Evolutionary conservation across 2,888 invertebrate species (phyloP), one percentile per base, ranked within the genome.

Genomic region (Drosophila histrio): DNA sequence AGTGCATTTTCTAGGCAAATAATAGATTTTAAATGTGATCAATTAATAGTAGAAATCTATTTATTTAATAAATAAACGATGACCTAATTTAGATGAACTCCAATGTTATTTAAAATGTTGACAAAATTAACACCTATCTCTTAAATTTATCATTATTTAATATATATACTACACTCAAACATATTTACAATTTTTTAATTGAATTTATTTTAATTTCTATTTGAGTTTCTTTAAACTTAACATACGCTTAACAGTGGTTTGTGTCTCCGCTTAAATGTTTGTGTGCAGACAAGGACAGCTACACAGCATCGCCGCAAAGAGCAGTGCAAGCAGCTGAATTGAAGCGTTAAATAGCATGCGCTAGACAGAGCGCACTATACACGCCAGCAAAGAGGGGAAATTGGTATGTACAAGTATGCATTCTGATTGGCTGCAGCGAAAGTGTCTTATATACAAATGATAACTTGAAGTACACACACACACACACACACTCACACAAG

Each of bases 201-300:
- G 6, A 34, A 34, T 2, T 8, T 36, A 6, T 17, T 7, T 7
- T 9, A 17, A 15, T 17, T 17, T 36, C 8, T 9, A 36, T 17
- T 2, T 8, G 8, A 6, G 2, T 0, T 26, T 17, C 2, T 1
- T 8, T 1, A 13, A 36, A 7, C 34, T 26, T 61, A 56, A 78
- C 73, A 80, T 34, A 1, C 13, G 1, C 5, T 8, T 60, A 68
- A 68, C 86, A 66, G 52, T 44, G 86, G 86, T 85, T 79, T 3
- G 79, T 62, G 86, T 82, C 82, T 13, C 3, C 2, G 50, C 74
- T 79, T 43, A 0, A 9, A 8, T 11, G 13, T 6, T n/a, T 17
- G 39, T 3, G 24, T 1, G 22, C 3, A 44, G 46, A 50, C 36
- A 53, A 59, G 21, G 66, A 67, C 2, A 38, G 54, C 47, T 13